phyloP scores from a whole-genome alignment of 2,113 vertebrate species.

The Callocephalon fimbriatum region DNA sequence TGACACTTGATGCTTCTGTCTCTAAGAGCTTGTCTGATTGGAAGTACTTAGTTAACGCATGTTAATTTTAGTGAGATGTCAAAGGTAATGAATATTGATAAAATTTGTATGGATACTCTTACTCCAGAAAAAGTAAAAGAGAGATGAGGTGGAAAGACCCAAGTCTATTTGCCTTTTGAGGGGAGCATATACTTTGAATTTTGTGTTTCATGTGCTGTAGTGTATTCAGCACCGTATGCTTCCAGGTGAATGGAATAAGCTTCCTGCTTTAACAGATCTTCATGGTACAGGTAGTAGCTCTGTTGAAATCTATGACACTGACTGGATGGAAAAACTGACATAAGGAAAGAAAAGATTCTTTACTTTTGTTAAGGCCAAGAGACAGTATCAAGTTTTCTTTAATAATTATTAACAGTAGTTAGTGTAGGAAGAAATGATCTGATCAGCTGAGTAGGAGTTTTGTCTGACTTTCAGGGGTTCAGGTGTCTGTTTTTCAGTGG shows the following conservation, averaged over 20 bases:
- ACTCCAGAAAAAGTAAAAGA: neutral
- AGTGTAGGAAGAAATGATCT: neutral
- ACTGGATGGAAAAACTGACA: neutral
- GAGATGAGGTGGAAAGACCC: neutral
- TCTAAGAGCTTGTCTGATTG: neutral
- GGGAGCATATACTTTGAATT: neutral
- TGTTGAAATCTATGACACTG: neutral
- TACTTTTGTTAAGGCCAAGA: neutral
- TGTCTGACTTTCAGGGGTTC: neutral
- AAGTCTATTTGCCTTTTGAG: neutral
- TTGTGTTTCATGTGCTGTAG: rapidly evolving
- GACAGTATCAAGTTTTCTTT: neutral
- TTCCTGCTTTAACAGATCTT: neutral
- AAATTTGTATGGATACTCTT: neutral
- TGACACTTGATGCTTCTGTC: neutral
- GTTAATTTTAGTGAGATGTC: neutral
- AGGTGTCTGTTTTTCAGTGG: neutral
- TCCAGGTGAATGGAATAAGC: neutral
- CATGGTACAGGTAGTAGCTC: neutral
- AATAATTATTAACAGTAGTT: neutral
- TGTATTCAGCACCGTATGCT: neutral
- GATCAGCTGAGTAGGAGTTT: neutral
- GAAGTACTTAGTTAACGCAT: neutral
- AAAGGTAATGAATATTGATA: neutral
- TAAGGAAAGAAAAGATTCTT: neutral